Evolutionary conservation across 30 jellyfish, hydroid and myxozoan genomes (phyloP).

Genomic region (Pseudorhiza aurosa): DNA sequence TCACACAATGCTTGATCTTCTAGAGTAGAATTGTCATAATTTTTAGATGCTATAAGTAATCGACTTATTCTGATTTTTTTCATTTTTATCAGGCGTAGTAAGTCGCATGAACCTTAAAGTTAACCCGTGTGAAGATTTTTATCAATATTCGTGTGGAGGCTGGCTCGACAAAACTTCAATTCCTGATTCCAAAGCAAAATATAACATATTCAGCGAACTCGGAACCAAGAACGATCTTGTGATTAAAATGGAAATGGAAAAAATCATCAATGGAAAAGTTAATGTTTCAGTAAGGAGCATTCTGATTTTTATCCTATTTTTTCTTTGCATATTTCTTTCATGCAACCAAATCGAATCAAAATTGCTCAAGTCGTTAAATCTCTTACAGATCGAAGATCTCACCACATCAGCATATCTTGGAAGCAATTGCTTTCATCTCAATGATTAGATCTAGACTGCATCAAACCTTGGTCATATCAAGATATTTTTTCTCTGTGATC

Average conservation of each 20-base stretch:
- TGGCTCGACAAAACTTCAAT: constrained; percentile 92
- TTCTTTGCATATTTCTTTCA: too few species aligned
- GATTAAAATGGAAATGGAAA: constrained; percentile 62
- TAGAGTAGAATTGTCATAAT: background rate
- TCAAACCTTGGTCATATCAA: too few species aligned
- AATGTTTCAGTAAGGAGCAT: constrained; percentile 74
- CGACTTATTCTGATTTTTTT: background rate
- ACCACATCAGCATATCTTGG: too few species aligned
- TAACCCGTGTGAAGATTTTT: constrained; percentile 90
- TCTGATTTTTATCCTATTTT: too few species aligned
- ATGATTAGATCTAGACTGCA: too few species aligned
- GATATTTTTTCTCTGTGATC: too few species aligned
- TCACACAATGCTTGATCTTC: background rate
- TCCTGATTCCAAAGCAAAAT: constrained; percentile 86
- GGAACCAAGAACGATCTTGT: constrained; percentile 57
- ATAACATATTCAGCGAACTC: constrained; percentile 75
- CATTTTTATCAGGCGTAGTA: constrained; percentile 56
- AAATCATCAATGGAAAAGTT: constrained; percentile 43
- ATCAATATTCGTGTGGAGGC: constrained; percentile 95
- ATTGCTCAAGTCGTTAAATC: too few species aligned
- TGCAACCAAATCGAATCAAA: too few species aligned
- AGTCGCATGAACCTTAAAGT: constrained; percentile 79
- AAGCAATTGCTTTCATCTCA: too few species aligned
- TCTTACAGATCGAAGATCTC: too few species aligned
- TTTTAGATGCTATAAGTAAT: background rate